Conservation (phyloP, 1,140 invertebrate species). For the Drosophila quadrilineata region DNA sequence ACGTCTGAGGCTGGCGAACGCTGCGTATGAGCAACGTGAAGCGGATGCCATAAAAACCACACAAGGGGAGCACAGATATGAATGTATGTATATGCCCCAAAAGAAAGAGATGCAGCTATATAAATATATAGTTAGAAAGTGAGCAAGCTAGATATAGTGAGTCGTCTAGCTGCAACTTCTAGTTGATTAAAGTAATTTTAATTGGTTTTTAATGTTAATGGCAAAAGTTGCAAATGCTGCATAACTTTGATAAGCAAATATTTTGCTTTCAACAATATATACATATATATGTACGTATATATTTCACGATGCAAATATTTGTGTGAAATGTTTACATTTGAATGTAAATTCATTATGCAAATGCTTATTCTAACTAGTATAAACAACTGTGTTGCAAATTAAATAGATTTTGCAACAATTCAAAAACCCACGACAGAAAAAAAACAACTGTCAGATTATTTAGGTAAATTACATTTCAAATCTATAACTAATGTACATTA, state of each 20-base stretch:
- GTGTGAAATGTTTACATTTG: conserved; percentile 29
- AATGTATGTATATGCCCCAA: too few relatives aligned
- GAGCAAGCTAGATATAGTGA: neutral
- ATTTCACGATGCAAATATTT: conserved; percentile 12
- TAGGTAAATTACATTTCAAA: conserved; percentile 7
- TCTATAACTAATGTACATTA: conserved; percentile 15
- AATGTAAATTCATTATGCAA: conserved; percentile 37
- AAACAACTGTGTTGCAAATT: conserved; percentile 8
- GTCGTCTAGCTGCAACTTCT: conserved; percentile 13
- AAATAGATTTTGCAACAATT: too few relatives aligned
- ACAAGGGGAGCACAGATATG: conserved; percentile 1
- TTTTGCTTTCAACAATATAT: conserved; percentile 22
- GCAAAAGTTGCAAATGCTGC: conserved; percentile 43
- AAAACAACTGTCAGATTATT: neutral
- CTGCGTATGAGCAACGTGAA: conserved; percentile 43
- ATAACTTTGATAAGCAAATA: conserved; percentile 36
- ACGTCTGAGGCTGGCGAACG: neutral
- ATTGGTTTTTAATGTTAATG: conserved; percentile 58
- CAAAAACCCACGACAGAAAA: too few relatives aligned
- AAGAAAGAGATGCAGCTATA: neutral
- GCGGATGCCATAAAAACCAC: conserved; percentile 11
- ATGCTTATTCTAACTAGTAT: neutral
- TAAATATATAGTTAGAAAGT: neutral
- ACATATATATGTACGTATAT: conserved; percentile 4
- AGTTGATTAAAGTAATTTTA: conserved; percentile 57